These are phyloP conservation scores for Spea multiplicata DNA, from an alignment of 2,113 vertebrate species.

Conservation along the genomic window DNA sequence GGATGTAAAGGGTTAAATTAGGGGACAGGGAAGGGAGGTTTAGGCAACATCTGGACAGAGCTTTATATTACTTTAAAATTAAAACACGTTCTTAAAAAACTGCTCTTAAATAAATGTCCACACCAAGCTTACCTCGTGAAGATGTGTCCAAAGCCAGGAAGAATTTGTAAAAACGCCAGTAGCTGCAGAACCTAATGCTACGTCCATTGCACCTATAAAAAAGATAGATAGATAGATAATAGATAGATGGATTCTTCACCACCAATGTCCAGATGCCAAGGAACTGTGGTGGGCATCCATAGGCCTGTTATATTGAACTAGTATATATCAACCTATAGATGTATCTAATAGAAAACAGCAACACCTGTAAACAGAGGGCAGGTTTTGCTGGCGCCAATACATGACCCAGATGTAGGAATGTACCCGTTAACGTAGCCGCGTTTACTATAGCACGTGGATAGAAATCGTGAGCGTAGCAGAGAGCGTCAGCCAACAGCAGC, in stretches of 20 bases:
- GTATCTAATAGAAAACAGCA: too few relatives aligned
- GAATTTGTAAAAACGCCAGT: conserved; percentile 94
- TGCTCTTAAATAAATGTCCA: too few relatives aligned
- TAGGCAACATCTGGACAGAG: too few relatives aligned
- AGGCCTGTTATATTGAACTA: too few relatives aligned
- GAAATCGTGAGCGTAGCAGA: conserved; percentile 88
- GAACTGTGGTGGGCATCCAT: too few relatives aligned
- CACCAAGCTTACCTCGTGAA: conserved; percentile 64
- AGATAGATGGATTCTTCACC: too few relatives aligned
- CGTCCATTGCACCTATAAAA: conserved; percentile 85
- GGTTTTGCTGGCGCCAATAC: not conserved
- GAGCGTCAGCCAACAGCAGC: conserved; percentile 87
- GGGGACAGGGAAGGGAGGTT: too few relatives aligned
- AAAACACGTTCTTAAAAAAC: too few relatives aligned
- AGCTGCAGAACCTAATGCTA: conserved; percentile 89
- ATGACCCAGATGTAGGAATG: not conserved
- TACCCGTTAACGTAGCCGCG: conserved; percentile 92
- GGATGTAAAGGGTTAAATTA: too few relatives aligned
- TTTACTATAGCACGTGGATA: conserved; percentile 85
- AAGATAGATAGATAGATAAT: not conserved
- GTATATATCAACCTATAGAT: too few relatives aligned
- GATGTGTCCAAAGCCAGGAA: conserved; percentile 86
- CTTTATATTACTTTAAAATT: too few relatives aligned
- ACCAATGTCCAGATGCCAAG: too few relatives aligned
- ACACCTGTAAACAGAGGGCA: not conserved